Evolutionary conservation across 1,140 invertebrate genomes (phyloP).

Genomic region (Dendroctonus ponderosae): DNA sequence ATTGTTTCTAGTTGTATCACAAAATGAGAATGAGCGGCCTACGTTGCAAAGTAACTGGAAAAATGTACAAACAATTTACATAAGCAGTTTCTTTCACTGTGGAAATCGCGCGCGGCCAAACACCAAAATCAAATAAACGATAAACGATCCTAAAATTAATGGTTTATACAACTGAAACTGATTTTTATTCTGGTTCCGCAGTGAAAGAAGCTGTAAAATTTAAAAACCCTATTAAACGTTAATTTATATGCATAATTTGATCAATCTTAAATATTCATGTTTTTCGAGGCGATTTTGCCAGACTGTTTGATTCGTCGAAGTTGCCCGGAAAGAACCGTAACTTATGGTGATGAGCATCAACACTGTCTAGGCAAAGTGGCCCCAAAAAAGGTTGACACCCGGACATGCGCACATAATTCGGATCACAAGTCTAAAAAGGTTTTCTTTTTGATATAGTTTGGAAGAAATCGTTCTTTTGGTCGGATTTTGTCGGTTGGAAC

Average conservation of each 20-base stretch:
- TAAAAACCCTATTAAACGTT: constrained; percentile 32
- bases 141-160: constrained; percentile 1
- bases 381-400: constrained; percentile 18
- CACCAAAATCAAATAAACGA: constrained; percentile 5
- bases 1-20: constrained; percentile 33
- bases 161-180: not conserved
- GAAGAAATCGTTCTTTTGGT: constrained; percentile 32
- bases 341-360: no score
- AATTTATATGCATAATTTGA: constrained; percentile 25
- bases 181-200: not conserved
- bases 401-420: constrained; percentile 30
- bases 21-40: constrained; percentile 31
- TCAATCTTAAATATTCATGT: constrained; percentile 23
- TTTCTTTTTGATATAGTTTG: constrained; percentile 29
- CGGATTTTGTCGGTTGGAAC: constrained; percentile 4
- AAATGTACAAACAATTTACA: constrained; percentile 30
- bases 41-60: constrained; percentile 26
- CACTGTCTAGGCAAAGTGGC: not conserved
- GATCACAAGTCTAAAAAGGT: constrained; percentile 33
- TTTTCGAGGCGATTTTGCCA: constrained; percentile 9
- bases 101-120: not conserved
- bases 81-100: constrained; percentile 2
- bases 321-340: no score
- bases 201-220: constrained; percentile 15
- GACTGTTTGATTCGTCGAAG: not conserved